A percentile compares a stretch with the other conserved stretches of the same genome.
Conservation (phyloP, 2,797 vertebrate genomes). For the Threskiornis aethiopicus region DNA sequence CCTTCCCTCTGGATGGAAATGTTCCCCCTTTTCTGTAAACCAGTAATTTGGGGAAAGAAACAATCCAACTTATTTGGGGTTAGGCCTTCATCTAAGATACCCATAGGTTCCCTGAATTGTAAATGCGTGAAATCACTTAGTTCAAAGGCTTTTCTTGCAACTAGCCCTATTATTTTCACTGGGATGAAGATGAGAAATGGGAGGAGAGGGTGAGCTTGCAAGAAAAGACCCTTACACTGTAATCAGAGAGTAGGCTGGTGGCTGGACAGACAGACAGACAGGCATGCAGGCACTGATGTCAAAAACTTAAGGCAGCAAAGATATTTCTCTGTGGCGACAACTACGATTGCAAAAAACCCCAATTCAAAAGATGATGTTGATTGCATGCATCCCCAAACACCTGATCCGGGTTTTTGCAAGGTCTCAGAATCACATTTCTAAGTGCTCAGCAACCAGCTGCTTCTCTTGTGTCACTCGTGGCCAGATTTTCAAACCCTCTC, state of each 20-base stretch:
- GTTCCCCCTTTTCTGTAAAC: not conserved
- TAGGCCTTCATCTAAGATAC: not conserved
- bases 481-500: not conserved
- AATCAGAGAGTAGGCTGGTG: not conserved
- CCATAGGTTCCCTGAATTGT: not conserved
- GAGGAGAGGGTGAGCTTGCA: not conserved
- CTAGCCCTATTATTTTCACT: not conserved
- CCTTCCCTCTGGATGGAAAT: not conserved
- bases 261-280: not conserved
- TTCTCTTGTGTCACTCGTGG: conserved; percentile 8
- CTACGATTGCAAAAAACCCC: not conserved
- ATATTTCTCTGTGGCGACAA: not conserved
- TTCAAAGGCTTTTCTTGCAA: not conserved
- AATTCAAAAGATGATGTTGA: not conserved
- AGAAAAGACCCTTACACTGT: not conserved
- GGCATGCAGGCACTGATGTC: not conserved
- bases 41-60: not conserved
- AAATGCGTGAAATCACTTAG: not conserved
- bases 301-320: not conserved
- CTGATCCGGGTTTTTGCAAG: not conserved
- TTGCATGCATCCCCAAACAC: not conserved
- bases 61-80: not conserved
- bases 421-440: not conserved
- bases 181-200: not conserved
- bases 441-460: conserved; percentile 30